Conservation (phyloP, 1,140 invertebrate genomes). For the Tribolium castaneum region DNA sequence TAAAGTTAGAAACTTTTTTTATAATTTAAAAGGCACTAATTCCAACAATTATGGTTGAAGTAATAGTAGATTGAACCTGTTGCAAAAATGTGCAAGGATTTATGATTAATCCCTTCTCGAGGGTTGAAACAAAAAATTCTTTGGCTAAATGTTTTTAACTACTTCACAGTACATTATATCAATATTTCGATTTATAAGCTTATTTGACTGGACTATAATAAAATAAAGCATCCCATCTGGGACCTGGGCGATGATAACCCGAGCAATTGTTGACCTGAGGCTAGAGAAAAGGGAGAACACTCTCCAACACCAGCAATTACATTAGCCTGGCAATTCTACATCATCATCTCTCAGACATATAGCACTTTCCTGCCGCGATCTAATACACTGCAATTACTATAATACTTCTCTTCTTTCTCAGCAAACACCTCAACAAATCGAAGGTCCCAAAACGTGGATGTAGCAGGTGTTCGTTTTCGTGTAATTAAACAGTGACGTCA, state of each 20-base stretch:
- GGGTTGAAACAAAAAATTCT: too few relatives aligned
- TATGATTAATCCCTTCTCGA: too few relatives aligned
- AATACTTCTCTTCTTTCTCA: not conserved
- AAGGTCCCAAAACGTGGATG: conserved; percentile 18
- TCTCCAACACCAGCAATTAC: conserved; percentile 56
- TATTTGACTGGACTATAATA: too few relatives aligned
- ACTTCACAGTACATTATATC: too few relatives aligned
- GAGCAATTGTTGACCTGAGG: conserved; percentile 54
- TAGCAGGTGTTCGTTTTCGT: conserved; percentile 60
- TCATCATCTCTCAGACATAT: conserved; percentile 56
- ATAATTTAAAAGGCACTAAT: too few relatives aligned
- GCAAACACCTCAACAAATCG: conserved; percentile 7
- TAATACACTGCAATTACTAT: conserved; percentile 55
- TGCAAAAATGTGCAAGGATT: too few relatives aligned
- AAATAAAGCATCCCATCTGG: conserved; percentile 56
- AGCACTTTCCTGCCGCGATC: conserved; percentile 52
- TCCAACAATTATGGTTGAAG: too few relatives aligned
- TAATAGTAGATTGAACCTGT: too few relatives aligned
- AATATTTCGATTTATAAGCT: too few relatives aligned
- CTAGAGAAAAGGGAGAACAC: conserved; percentile 46
- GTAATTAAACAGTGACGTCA: conserved; percentile 62
- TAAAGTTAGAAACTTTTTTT: too few relatives aligned
- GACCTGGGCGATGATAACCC: conserved; percentile 54
- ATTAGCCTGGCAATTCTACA: conserved; percentile 56
- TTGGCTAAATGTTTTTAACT: too few relatives aligned